Base-by-base conservation (phyloP, 30 jellyfish, hydroid and myxozoan species). In the Sanderia malayensis region DNA sequence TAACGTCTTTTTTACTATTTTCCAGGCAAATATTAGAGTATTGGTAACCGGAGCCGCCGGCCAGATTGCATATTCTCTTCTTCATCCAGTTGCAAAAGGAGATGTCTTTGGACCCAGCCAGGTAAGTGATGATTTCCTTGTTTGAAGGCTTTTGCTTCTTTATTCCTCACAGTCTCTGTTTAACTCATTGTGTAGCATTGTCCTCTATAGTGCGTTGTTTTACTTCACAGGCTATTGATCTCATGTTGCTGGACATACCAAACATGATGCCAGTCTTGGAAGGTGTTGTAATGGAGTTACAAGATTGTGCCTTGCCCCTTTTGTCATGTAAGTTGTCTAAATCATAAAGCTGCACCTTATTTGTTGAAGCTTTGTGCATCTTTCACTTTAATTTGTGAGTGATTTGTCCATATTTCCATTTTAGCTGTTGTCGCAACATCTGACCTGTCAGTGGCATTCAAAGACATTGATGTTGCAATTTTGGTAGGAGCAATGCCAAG, bases 41-140 rank as follows among this genome's bases (percentile, higher is more conserved):
- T 87, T 94, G 86, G 97, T 94, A 9, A 94, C 99, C 44, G 99
- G 99, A n/a, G 99, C 99, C 26, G 99, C 99, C 29, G 99, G 99
- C 58, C 99, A 94, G 70, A 88, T 94, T 71, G 99, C 99, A 31
- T 94, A 94, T 70, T 94, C 99, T n/a, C 80, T 94, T 24, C 84
- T 94, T 73, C 71, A 87, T 57, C 81, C 96, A 21, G 49, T 94
- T 61, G 96, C 95, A 34, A 94, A 94, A 44, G 99, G 99, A 45
- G 97, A 94, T 88, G 99, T 88, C 21, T 94, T 94, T 87, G 99
- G 99, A 15, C 52, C 31, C 45, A 75, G 62, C 34, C 99, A 94
- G 96, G 97, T 87, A 76, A n/a, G n/a, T n/a, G n/a, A n/a, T n/a
- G n/a, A n/a, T n/a, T n/a, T n/a, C n/a, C n/a, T n/a, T n/a, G n/a